These are phyloP conservation scores for Eulemur coronatus DNA, from an alignment of 2,797 vertebrate genomes.

Conservation along the genomic window DNA sequence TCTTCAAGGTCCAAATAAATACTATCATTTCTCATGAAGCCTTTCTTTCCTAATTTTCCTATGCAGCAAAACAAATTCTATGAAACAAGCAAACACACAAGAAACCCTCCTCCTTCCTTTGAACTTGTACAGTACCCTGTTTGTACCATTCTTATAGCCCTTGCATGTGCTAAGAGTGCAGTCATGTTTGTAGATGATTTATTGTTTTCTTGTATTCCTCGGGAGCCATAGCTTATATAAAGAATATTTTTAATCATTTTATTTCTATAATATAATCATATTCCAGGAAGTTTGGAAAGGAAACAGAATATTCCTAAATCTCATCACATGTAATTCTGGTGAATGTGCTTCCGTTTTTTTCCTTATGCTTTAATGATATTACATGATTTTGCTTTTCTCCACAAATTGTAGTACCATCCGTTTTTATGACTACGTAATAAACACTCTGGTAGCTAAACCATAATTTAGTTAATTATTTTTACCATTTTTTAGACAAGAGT, in stretches of 20 bases:
- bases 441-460: neutral
- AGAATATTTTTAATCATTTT: conserved; percentile 9
- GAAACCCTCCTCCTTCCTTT: too few species aligned
- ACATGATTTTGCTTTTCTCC: neutral
- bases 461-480: neutral
- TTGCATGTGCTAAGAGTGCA: neutral
- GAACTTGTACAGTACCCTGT: neutral
- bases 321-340: neutral
- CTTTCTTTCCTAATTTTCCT: neutral
- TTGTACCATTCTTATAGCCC: neutral
- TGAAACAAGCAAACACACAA: neutral
- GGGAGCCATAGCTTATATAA: neutral
- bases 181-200: neutral
- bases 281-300: neutral
- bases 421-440: neutral
- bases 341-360: neutral
- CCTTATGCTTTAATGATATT: neutral
- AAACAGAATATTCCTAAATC: neutral
- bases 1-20: neutral
- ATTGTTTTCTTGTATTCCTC: neutral
- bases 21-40: neutral
- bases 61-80: neutral
- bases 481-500: neutral
- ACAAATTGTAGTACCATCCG: neutral
- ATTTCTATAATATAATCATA: neutral